phyloP scores from a whole-genome alignment of 2,113 vertebrate species.

The Apteryx owenii region DNA sequence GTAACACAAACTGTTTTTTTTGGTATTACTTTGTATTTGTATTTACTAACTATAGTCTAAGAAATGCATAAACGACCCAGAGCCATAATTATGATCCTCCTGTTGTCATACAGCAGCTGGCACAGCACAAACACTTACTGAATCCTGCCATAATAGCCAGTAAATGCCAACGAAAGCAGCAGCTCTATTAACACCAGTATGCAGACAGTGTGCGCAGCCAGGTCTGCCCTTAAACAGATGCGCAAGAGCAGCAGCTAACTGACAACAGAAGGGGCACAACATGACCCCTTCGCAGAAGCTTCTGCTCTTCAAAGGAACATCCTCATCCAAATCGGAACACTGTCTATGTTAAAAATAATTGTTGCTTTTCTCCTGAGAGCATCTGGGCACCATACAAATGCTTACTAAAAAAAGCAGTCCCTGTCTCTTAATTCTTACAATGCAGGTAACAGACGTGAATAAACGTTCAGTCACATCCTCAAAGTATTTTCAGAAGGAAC shows the following conservation, averaged over 20 bases:
- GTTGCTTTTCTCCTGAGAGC: conserved; percentile 10
- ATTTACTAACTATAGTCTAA: not conserved
- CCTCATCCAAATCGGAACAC: not conserved
- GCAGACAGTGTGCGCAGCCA: not conserved
- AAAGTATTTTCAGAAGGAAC: conserved; percentile 33
- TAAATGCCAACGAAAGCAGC: conserved; percentile 8
- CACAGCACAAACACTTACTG: conserved; percentile 26
- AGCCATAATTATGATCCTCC: not conserved
- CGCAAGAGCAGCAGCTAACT: not conserved
- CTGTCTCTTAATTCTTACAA: not conserved
- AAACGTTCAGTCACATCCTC: conserved; percentile 16
- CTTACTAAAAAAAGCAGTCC: not conserved
- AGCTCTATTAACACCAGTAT: not conserved
- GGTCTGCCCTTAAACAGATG: conserved; percentile 2
- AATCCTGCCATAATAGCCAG: not conserved
- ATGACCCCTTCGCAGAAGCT: not conserved
- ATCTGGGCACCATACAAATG: not conserved
- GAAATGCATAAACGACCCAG: conserved; percentile 3
- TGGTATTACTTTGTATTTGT: not conserved
- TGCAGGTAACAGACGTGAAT: not conserved
- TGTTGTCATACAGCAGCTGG: conserved; percentile 40
- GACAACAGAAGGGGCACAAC: not conserved
- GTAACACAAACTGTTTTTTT: not conserved
- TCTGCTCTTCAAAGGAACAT: conserved; percentile 14
- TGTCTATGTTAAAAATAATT: not conserved